Evolutionary conservation across 2,113 vertebrate genomes (phyloP), one percentile per base, ranked within the genome.

Genomic region (Uria aalge): DNA sequence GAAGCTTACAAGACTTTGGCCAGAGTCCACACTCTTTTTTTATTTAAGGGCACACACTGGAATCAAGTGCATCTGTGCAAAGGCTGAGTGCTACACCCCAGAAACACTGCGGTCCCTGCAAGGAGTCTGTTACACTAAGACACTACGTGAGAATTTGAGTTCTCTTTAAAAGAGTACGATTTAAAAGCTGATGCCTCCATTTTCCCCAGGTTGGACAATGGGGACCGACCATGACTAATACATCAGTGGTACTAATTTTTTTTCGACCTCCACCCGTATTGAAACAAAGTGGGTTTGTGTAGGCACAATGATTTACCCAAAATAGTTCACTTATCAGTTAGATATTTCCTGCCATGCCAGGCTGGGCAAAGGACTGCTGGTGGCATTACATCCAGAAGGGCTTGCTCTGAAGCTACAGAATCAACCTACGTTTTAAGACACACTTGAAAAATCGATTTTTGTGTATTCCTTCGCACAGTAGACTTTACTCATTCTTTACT

Each of bases 261-360:
- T 79, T 79, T 74, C 15, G 53, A 85, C 50, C 86, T 82, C 93
- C 94, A 93, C 87, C 93, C 71, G 0, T 32, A 66, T 7, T 45
- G 8, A 69, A 95, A 96, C 57, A 85, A 96, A 93, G 19, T 2
- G 1, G 13, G 30, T 62, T 53, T 88, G 82, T 74, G 24, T 38
- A 64, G 83, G 69, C 83, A 96, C 83, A 92, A 60, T 76, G 89
- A 84, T 88, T 63, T 90, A 77, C 82, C 53, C 52, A 88, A 85
- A 97, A 95, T 92, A 96, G 75, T 43, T 94, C 72, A 50, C 47
- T 96, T 96, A 97, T 96, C 96, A 90, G 94, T 88, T 20, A 69
- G 40, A 55, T 34, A 36, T 64, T 93, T 96, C 95, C 95, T 93
- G 78, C 78, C 41, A 8, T 94, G 75, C 50, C 90, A 92, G 81